Base-by-base conservation (phyloP, 2,113 vertebrate species). In the Zosterops hypoxanthus region DNA sequence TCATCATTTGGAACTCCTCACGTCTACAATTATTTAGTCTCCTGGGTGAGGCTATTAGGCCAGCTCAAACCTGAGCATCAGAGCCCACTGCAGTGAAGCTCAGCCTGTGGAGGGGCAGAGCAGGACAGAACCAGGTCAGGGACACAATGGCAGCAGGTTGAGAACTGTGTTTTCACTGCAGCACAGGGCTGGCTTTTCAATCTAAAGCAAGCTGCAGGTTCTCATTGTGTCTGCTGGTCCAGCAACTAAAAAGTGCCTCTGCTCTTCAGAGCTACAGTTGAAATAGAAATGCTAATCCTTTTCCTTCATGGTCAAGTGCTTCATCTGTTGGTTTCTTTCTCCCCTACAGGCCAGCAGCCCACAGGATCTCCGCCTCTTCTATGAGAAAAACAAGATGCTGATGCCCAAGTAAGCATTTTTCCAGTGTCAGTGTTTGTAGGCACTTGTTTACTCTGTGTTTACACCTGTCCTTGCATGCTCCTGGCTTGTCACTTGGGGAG, bases 321-420 rank as follows among this genome's bases (percentile, higher is more conserved):
- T 94, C 66, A 94, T 36, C 18, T 31, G 2, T 17, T 90, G 78
- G 3, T 92, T 94, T 91, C 55, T 92, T 77, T 94, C 83, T 93
- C 89, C 44, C 63, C 80, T 26, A 7, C 90, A 99, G 99, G 99
- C 99, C 87, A 99, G 98, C 97, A 99, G 98, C 70, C 99, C 99
- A 4, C 99, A 99, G 94, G 99, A 99, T 90, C 99, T 99, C 44
- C 99, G 99, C 28, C 98, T 99, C 72, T 99, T 99, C 97, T 99
- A 99, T 13, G 99, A 99, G 98, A 99, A 98, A 98, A 99, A 99
- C 98, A 98, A 98, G 97, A 99, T 97, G 50, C 98, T 99, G 82
- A 97, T 98, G 90, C 99, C 99, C 52, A 98, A 97, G 99, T 99
- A 96, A 98, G 99, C 95, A 12, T 86, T 93, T 82, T 82, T 41